phyloP scores from a whole-genome alignment of 2,797 vertebrate species.

The Manis crassicaudata region DNA sequence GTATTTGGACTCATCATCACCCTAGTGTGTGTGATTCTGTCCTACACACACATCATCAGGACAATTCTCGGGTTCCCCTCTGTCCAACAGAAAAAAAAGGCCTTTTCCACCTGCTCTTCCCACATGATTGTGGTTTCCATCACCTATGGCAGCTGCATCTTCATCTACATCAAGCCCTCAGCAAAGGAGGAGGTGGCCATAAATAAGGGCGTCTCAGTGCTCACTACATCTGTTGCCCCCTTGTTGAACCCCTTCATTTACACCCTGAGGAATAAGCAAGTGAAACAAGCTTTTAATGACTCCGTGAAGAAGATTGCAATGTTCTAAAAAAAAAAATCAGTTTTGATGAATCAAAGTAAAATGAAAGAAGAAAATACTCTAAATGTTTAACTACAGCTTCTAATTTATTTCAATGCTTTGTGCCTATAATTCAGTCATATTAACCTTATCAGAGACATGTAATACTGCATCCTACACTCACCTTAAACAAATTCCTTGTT shows the following conservation, averaged over 20 bases:
- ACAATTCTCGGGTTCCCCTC: conserved; percentile 58
- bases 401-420: not conserved
- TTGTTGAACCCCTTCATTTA: conserved; percentile 73
- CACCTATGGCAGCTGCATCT: conserved; percentile 68
- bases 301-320: conserved; percentile 31
- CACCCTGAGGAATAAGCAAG: conserved; percentile 70
- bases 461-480: not conserved
- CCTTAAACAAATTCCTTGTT: not conserved
- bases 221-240: conserved; percentile 63
- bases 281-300: conserved; percentile 58
- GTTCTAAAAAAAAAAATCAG: conserved; percentile 18
- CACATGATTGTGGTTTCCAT: conserved; percentile 71
- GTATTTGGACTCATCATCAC: conserved; percentile 63
- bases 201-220: conserved; percentile 69
- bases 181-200: conserved; percentile 57
- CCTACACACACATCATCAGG: conserved; percentile 56
- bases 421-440: not conserved
- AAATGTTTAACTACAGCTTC: not conserved
- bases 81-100: conserved; percentile 56
- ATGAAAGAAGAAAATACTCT: not conserved
- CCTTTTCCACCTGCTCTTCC: conserved; percentile 71
- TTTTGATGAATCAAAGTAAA: not conserved
- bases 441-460: not conserved
- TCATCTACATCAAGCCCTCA: conserved; percentile 68
- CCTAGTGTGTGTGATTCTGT: conserved; percentile 56